Evolutionary conservation across 2,797 vertebrate species (phyloP), one percentile per base, ranked within the genome.

Genomic region (Argya squamiceps): DNA sequence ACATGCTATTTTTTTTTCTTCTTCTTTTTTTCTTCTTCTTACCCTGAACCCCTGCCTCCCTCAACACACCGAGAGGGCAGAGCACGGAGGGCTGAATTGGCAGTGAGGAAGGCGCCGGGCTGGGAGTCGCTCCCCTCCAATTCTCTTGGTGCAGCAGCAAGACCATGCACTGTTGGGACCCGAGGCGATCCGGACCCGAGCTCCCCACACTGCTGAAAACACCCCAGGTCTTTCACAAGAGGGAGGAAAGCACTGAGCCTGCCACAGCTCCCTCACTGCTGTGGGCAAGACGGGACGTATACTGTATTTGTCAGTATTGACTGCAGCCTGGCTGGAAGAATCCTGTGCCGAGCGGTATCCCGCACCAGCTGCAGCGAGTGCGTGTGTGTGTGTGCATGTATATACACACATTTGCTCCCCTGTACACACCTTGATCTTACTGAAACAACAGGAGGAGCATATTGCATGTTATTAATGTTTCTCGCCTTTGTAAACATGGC

Each of bases 371-470:
- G 0, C 69, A 11, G 73, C 0, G 1, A 52, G 50, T 73, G 84
- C 19, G 6, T 77, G 80, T 41, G 80, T 9, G n/a, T 1, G 23
- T 32, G 37, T 37, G 21, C 78, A 76, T 85, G 78, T 47, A 83
- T 52, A 84, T 10, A 80, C 65, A 88, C 69, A 91, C 46, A 3
- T 21, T 3, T 15, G 3, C 71, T 78, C 67, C 73, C 50, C 91
- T 32, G 59, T 50, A 85, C 91, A 80, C 92, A 49, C 91, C 89
- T 87, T 30, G 70, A n/a, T 84, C 85, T 83, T 94, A 89, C 88
- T 96, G 92, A 95, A 94, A 95, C 70, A 95, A 93, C 85, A 92
- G 91, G 88, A 96, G 96, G 95, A 95, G 92, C 85, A 64, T 4
- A 49, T 50, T 63, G 70, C 6, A 0, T 8, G 58, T 46, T 95